A percentile compares a stretch with the other conserved stretches of the same genome.
phyloP scores from a whole-genome alignment of 1,140 invertebrate genomes.

The Zaprionus ornatus region DNA sequence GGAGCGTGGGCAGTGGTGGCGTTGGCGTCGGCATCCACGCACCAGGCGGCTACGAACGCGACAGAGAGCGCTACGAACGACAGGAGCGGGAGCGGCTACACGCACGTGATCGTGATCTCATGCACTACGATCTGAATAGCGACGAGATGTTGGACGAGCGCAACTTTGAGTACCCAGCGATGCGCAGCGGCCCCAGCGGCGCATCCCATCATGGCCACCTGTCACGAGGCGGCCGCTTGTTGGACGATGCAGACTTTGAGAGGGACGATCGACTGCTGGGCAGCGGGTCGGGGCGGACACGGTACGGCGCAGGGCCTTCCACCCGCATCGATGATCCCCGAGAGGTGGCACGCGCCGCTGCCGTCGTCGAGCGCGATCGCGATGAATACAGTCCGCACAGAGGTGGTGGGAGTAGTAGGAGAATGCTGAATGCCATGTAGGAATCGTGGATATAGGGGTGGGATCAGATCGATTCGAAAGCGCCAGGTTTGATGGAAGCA shows the following conservation, averaged over 20 bases:
- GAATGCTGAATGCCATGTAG: conserved; percentile 84
- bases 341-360: conserved; percentile 58
- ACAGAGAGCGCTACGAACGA: conserved; percentile 58
- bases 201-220: conserved; percentile 74
- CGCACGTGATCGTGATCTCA: conserved; percentile 77
- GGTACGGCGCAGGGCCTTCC: conserved; percentile 67
- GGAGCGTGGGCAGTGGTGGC: conserved; percentile 55
- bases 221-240: conserved; percentile 68
- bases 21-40: conserved; percentile 26
- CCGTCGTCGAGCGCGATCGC: conserved; percentile 78
- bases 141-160: conserved; percentile 81
- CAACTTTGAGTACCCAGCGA: conserved; percentile 79
- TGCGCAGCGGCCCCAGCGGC: conserved; percentile 70
- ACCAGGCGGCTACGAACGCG: conserved; percentile 52
- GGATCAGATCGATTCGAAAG: conserved; percentile 83
- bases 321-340: conserved; percentile 69
- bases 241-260: conserved; percentile 77
- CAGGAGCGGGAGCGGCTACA: conserved; percentile 75
- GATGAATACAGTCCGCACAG: conserved; percentile 84
- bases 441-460: conserved; percentile 84
- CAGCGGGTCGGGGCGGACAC: conserved; percentile 52
- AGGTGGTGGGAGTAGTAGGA: conserved; percentile 84
- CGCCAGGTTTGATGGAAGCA: conserved; percentile 78
- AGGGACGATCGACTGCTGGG: conserved; percentile 69
- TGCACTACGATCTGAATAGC: conserved; percentile 83